Conservation (phyloP, 2,888 invertebrate species). For the Liopterus haemorrhoidalis region DNA sequence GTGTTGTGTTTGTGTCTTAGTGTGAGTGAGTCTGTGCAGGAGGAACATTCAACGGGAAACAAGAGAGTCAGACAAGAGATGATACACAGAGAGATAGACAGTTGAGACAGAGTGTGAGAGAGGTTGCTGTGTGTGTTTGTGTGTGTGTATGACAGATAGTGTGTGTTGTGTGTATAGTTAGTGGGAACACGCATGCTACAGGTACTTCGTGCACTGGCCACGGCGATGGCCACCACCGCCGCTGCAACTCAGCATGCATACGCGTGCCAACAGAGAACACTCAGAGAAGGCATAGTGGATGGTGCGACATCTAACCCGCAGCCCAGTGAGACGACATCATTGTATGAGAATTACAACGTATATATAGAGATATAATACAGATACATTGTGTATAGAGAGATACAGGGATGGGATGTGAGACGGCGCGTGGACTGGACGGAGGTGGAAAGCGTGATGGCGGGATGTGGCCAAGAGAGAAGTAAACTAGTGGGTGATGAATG, state of each 20-base stretch:
- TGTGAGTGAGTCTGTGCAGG: too few species aligned
- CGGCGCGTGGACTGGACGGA: constrained; percentile 20
- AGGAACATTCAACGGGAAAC: too few species aligned
- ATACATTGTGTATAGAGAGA: constrained; percentile 10
- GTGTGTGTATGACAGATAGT: too few species aligned
- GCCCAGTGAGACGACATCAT: too few species aligned
- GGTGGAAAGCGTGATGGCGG: constrained; percentile 17
- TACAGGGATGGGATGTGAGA: constrained; percentile 23
- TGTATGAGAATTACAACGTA: neutral
- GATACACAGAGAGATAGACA: neutral
- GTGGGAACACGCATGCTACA: too few species aligned
- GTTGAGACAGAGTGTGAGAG: neutral
- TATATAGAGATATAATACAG: constrained; percentile 8
- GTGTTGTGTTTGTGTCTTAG: constrained; percentile 1
- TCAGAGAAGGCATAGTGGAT: too few species aligned
- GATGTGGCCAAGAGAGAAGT: constrained; percentile 21
- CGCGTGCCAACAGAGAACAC: too few species aligned
- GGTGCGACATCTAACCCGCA: too few species aligned
- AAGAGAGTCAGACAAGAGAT: too few species aligned
- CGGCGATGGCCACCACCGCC: constrained; percentile 6
- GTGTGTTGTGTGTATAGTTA: too few species aligned
- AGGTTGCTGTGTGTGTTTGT: too few species aligned
- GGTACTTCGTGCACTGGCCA: too few species aligned
- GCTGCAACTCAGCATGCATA: constrained; percentile 4
- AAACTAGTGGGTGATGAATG: constrained; percentile 22